Evolutionary conservation across 2,888 invertebrate genomes (phyloP).

Genomic region (Physocephala rufipes): DNA sequence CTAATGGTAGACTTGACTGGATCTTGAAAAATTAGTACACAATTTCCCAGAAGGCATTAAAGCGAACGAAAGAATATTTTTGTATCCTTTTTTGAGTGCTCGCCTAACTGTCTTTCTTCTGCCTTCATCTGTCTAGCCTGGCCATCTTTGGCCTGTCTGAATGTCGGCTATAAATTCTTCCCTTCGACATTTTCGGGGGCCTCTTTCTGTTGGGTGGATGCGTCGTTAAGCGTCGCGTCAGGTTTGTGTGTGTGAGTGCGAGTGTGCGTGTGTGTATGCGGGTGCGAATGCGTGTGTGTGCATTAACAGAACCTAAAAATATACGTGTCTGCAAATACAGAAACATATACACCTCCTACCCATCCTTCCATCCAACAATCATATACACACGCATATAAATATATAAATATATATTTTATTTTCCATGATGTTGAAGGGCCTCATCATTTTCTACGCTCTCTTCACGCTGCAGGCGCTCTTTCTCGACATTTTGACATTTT

Average conservation of each 20-base stretch:
- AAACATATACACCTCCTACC: background rate
- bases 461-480: background rate
- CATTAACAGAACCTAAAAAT: constrained; percentile 12
- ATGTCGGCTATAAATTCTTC: background rate
- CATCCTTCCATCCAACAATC: no score
- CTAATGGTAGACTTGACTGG: background rate
- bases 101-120: background rate
- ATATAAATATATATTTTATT: background rate
- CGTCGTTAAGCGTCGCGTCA: background rate
- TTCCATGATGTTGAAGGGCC: constrained; percentile 24
- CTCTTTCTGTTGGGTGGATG: background rate
- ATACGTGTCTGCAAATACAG: background rate
- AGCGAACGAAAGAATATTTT: background rate
- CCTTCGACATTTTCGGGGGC: background rate
- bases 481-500: constrained; percentile 1
- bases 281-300: background rate
- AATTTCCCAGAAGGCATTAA: constrained; percentile 4
- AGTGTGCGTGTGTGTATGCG: constrained; percentile 1
- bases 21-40: background rate
- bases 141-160: background rate
- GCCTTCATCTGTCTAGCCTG: no score
- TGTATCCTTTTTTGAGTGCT: background rate
- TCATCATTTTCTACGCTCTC: constrained; percentile 17
- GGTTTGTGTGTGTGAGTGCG: background rate
- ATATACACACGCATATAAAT: no score